Percentiles rank a stretch among this genome's conserved stretches.
Conservation (phyloP, 2,113 vertebrate genomes). For the Mobula hypostoma region DNA sequence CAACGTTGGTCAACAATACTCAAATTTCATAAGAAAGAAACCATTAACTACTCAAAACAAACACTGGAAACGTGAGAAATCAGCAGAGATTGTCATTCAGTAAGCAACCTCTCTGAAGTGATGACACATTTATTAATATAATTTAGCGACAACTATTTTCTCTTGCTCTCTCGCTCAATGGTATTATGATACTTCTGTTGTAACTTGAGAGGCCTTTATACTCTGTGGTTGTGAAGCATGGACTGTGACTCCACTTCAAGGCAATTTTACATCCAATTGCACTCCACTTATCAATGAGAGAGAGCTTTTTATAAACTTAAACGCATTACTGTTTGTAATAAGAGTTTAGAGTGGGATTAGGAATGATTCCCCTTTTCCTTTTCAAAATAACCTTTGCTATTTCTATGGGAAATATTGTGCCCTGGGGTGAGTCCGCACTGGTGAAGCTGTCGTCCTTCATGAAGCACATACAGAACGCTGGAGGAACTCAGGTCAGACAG, state of each 20-base stretch:
- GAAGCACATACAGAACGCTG: too few relatives aligned
- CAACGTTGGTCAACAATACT: not conserved
- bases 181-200: not conserved
- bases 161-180: not conserved
- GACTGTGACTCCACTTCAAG: conserved; percentile 1
- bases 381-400: not conserved
- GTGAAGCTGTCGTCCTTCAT: too few relatives aligned
- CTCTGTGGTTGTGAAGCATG: not conserved
- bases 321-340: not conserved
- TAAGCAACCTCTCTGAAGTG: conserved; percentile 1
- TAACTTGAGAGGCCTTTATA: not conserved
- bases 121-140: not conserved
- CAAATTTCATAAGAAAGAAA: not conserved
- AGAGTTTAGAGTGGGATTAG: too few relatives aligned
- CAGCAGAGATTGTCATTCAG: not conserved
- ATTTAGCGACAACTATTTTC: not conserved
- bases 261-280: conserved; percentile 27
- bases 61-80: not conserved
- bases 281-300: not conserved
- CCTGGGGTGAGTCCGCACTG: too few relatives aligned
- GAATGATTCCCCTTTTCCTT: not conserved
- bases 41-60: not conserved
- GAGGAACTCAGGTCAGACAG: too few relatives aligned
- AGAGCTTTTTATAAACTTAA: not conserved
- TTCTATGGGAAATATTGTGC: not conserved